Percentiles rank a stretch among this genome's conserved stretches.
phyloP scores from a whole-genome alignment of 2,888 invertebrate species.

The Lasioglossum calceatum region DNA sequence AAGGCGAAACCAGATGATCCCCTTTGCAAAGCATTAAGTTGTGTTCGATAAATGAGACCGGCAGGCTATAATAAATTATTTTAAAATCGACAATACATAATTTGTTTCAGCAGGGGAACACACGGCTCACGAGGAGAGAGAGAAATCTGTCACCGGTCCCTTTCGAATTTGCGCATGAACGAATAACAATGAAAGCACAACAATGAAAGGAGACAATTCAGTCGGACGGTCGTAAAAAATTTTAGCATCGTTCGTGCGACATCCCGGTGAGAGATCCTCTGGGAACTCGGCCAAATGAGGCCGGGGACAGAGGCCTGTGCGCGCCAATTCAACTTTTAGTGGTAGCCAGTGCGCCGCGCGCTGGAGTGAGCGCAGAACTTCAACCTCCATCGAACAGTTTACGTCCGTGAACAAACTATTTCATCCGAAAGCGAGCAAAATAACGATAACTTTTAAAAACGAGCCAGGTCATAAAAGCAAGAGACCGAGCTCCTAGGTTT shows the following conservation, averaged over 20 bases:
- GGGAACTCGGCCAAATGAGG: slow-evolving; percentile 19
- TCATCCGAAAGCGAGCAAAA: slow-evolving; percentile 80
- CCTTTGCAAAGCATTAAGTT: neutral
- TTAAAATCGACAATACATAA: neutral
- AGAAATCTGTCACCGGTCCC: slow-evolving; percentile 1
- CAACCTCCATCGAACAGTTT: slow-evolving; percentile 62
- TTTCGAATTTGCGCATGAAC: slow-evolving; percentile 14
- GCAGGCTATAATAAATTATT: neutral
- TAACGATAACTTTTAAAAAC: slow-evolving; percentile 83
- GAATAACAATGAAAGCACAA: slow-evolving; percentile 14
- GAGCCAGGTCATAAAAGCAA: slow-evolving; percentile 82
- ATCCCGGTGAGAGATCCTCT: slow-evolving; percentile 36
- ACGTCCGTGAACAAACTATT: slow-evolving; percentile 78
- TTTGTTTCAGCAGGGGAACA: neutral
- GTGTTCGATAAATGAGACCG: neutral
- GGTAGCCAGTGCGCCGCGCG: slow-evolving; percentile 31
- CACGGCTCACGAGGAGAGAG: neutral
- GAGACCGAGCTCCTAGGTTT: slow-evolving; percentile 80
- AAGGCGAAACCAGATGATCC: neutral
- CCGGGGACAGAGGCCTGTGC: slow-evolving; percentile 6
- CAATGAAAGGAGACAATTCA: slow-evolving; percentile 38
- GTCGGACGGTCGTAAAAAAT: slow-evolving; percentile 37
- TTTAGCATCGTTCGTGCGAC: slow-evolving; percentile 31
- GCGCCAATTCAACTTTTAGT: slow-evolving; percentile 58
- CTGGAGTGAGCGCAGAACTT: slow-evolving; percentile 24